Evolutionary conservation across 1,140 invertebrate species (phyloP), one percentile per base, ranked within the genome.

Genomic region (Scaptomyza pallida): DNA sequence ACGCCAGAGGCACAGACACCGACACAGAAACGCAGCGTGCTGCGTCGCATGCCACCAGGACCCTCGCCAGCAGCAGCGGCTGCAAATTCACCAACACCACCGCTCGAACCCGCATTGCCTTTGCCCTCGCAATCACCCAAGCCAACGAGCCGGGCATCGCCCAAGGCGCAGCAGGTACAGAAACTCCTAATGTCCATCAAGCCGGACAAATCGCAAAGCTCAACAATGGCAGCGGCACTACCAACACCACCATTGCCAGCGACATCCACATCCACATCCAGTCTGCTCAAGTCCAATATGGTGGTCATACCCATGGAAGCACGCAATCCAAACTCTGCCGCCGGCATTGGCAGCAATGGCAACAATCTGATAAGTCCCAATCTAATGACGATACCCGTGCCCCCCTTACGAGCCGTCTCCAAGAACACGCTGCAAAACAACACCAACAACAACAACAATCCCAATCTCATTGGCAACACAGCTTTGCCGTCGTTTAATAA

Each of bases 221-320:
- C 26, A 0, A 5, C 69, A 8, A 62, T 57, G 19, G 26, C 44
- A 3, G 45, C 54, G 2, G 43, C 71, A 5, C 48, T 33, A n/a
- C n/a, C 33, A 1, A 9, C 8, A 17, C 33, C 26, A 30, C 35
- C 6, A 16, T 4, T 13, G 26, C 23, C 33, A 12, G 2, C 60
- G 15, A 19, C 43, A 1, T 43, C 43, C 21, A 57, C 64, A 16
- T 52, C 64, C 9, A 77, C 76, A 4, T 65, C 81, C 0, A 89
- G 52, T 62, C 41, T 89, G 30, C 79, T 89, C 3, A 68, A 67
- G 52, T 86, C 77, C 30, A 85, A 89, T 43, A 91, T 91, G 90
- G 89, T 91, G 4, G 80, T 90, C 13, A 91, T 91, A 73, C 90
- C 90, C n/a, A 72, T 89, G 33, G 86, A 59, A 0, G 16, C 54